Evolutionary conservation across 1,140 invertebrate genomes (phyloP), one percentile per base, ranked within the genome.

Genomic region (Cardiocondyla obscurior): DNA sequence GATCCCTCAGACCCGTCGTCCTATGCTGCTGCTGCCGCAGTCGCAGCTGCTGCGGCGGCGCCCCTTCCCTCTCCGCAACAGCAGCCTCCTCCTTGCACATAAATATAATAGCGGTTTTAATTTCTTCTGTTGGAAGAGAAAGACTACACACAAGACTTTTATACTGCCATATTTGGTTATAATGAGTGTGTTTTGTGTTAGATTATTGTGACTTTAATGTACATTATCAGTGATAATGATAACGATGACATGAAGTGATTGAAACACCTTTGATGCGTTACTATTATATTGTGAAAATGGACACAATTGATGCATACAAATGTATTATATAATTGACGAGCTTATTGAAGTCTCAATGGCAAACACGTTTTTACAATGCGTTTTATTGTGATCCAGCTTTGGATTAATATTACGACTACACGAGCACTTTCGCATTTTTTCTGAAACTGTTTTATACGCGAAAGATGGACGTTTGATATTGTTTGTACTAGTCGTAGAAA

Each of bases 51-150:
- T 64, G 88, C 91, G 84, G 90, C 90, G 85, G 89, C 92, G 90
- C 92, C 92, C 90, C 93, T 93, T 93, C 92, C 93, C 91, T 92
- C 92, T 83, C 93, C 94, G 74, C 92, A 93, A 81, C 93, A 94
- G 87, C 93, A 93, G 88, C 92, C 91, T 64, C 90, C 92, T 64
- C 90, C 92, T 82, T 93, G 92, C 81, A 85, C 87, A 60, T 88
- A 64, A 86, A 83, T 33, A 30, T 74, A 60, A 60, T 33, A 1
- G 14, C 10, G 16, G 8, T 46, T 36, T 22, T 12, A 19, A 33
- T 69, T 85, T 79, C 4, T 49, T 81, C 25, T 53, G 42, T 8
- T 7, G 30, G 36, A 42, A 44, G 53, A 67, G 6, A 79, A 10
- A 77, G 55, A 76, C 28, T 49, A 49, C 10, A 16, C 28, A 12